Conservation (phyloP, 1,140 invertebrate species). For the Drosophila kikkawai region DNA sequence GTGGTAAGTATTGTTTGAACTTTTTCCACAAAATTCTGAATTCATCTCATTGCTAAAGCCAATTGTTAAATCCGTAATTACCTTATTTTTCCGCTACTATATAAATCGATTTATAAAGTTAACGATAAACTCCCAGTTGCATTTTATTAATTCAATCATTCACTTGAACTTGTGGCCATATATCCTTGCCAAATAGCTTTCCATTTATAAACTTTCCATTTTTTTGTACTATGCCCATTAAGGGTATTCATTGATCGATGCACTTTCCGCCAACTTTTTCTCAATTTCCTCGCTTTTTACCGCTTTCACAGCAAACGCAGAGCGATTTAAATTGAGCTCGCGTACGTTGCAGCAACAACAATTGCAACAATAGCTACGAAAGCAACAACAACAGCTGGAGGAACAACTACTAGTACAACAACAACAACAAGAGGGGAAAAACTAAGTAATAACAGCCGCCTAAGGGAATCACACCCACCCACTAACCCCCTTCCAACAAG, state of each 20-base stretch:
- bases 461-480: constrained; percentile 5
- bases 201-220: constrained; percentile 26
- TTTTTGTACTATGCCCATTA: constrained; percentile 38
- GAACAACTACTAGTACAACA: constrained; percentile 14
- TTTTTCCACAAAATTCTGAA: background rate
- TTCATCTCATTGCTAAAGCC: background rate
- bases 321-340: constrained; percentile 79
- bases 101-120: constrained; percentile 9
- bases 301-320: constrained; percentile 46
- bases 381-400: constrained; percentile 19
- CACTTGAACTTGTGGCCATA: constrained; percentile 17
- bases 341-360: constrained; percentile 47
- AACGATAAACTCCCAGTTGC: constrained; percentile 1
- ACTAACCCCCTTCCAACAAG: background rate
- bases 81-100: too few relatives aligned
- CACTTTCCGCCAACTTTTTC: constrained; percentile 43
- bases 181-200: constrained; percentile 11
- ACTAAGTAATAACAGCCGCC: constrained; percentile 65
- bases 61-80: background rate
- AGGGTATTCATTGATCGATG: constrained; percentile 60
- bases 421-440: constrained; percentile 10
- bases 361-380: constrained; percentile 22
- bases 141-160: constrained; percentile 20
- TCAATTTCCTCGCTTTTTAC: constrained; percentile 28
- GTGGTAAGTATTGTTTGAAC: background rate